phyloP scores from a whole-genome alignment of 2,797 vertebrate genomes.

The Pogonophryne albipinna region DNA sequence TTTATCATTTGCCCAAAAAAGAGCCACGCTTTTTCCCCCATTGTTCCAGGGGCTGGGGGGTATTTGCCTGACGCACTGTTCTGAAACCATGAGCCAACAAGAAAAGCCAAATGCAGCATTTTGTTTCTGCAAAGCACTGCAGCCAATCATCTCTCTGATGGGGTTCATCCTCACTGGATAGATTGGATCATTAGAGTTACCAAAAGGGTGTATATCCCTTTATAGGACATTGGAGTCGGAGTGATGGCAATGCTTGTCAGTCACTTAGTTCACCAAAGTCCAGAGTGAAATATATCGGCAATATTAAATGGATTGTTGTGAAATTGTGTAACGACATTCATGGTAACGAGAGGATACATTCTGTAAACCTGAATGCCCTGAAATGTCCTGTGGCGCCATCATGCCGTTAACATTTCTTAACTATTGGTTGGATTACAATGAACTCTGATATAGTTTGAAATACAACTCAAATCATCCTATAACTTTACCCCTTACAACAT shows the following conservation, averaged over 20 bases:
- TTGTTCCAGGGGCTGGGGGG: too few species aligned
- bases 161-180: slow-evolving; percentile 50
- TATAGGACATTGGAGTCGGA: neutral
- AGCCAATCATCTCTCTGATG: slow-evolving; percentile 57
- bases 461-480: too few species aligned
- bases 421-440: too few species aligned
- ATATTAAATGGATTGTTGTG: neutral
- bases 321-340: neutral
- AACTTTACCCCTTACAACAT: too few species aligned
- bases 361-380: too few species aligned
- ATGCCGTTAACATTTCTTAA: too few species aligned
- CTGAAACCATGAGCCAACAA: slow-evolving; percentile 45
- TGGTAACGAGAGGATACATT: neutral
- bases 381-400: neutral
- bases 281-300: neutral
- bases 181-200: slow-evolving; percentile 52
- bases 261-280: neutral
- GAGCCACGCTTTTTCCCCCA: slow-evolving; percentile 29
- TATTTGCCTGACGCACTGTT: slow-evolving; percentile 46
- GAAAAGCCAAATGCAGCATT: slow-evolving; percentile 47
- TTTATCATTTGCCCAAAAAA: slow-evolving; percentile 34
- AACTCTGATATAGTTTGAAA: too few species aligned
- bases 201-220: slow-evolving; percentile 27
- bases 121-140: slow-evolving; percentile 50
- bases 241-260: neutral